Evolutionary conservation across 92 coral and sea anemone genomes (phyloP).

Genomic region (Scolanthus callimorphus): DNA sequence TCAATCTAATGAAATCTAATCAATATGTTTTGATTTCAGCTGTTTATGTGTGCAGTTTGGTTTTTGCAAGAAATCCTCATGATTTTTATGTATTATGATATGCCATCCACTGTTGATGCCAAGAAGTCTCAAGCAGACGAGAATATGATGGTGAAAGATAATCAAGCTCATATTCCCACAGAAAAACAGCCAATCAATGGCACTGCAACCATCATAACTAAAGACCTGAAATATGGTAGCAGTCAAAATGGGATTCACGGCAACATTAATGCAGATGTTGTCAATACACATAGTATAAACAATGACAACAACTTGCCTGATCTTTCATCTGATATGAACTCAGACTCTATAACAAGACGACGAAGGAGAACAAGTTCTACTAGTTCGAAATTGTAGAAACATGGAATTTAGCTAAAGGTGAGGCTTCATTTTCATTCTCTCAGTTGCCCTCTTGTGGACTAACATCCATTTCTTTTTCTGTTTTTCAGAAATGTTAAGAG

Average conservation of each 20-base stretch:
- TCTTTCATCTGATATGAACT: not conserved
- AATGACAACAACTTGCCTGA: not conserved
- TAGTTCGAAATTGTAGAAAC: conserved; percentile 26
- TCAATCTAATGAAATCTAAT: not conserved
- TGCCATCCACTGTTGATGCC: conserved; percentile 31
- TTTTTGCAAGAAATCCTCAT: conserved; percentile 56
- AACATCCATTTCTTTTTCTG: not conserved
- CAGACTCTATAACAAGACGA: not conserved
- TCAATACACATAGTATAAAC: not conserved
- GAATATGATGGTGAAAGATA: not conserved
- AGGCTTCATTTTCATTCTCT: not conserved
- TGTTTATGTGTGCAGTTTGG: conserved; percentile 83
- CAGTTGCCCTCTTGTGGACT: too few species aligned
- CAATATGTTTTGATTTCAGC: conserved; percentile 34
- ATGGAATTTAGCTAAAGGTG: conserved; percentile 45
- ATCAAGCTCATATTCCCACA: not conserved
- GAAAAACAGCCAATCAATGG: not conserved
- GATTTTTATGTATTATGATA: conserved; percentile 60
- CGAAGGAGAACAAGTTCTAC: conserved; percentile 1
- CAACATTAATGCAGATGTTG: not conserved
- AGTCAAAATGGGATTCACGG: not conserved
- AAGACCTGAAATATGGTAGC: not conserved
- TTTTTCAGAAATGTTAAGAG: conserved; percentile 65
- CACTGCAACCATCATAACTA: not conserved
- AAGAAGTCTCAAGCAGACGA: not conserved